Evolutionary conservation across 1,140 invertebrate genomes (phyloP), one percentile per base, ranked within the genome.

Genomic region (Microplitis demolitor): DNA sequence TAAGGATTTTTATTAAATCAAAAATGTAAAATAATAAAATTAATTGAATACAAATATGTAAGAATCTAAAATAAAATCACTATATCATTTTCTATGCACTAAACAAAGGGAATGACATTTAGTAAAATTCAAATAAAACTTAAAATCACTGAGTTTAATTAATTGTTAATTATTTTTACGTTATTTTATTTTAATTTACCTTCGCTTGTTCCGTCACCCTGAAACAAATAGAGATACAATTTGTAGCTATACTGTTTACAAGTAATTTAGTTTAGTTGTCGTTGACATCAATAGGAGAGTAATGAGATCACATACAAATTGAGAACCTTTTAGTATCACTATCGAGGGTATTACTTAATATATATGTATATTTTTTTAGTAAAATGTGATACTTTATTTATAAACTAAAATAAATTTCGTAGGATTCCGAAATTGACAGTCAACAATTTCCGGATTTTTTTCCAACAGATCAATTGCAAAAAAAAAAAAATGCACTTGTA

Each of bases 121-220:
- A 56, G 53, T 37, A 64, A 67, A 77, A 51, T 58, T 54, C 24
- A 53, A 61, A 56, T 63, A 66, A 60, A 60, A 37, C 53, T 16
- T 51, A 33, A 35, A 67, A 24, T 14, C 24, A 6, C 14, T 33
- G 9, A 31, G 24, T 24, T 60, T 60, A 11, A 31, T 67, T 60
- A n/a, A n/a, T n/a, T n/a, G n/a, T n/a, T n/a, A n/a, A 3, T 31
- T 60, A 9, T 33, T 58, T 24, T 63, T 39, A 54, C 62, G 58
- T 37, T 13, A 72, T 67, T 69, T 51, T 13, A 62, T 58, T 35
- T 56, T 54, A 66, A 70, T 64, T 78, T 82, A 85, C 84, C 83
- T 84, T 85, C 84, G 11, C 69, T 77, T 3, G 54, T 37, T 4
- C 73, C 76, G 68, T 72, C 79, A 66, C 61, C 74, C 84, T 85